phyloP scores from a whole-genome alignment of 2,888 invertebrate genomes.

The Craniophora ligustri region DNA sequence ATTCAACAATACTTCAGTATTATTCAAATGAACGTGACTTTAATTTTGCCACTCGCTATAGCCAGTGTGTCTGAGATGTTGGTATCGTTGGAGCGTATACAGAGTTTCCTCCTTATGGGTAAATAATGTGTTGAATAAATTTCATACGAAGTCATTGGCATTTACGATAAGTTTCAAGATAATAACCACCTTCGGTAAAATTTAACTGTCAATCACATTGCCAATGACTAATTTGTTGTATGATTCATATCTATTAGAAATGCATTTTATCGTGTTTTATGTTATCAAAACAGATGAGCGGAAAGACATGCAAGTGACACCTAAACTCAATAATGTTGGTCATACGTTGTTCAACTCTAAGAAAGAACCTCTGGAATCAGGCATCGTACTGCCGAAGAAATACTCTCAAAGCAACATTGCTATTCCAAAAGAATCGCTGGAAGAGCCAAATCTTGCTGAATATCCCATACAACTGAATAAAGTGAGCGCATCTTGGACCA shows the following conservation, averaged over 20 bases:
- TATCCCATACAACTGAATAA: conserved; percentile 70
- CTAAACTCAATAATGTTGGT: conserved; percentile 51
- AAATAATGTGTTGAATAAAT: conserved; percentile 46
- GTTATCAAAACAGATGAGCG: conserved; percentile 69
- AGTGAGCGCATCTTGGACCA: conserved; percentile 78
- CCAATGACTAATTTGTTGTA: not conserved
- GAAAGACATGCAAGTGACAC: conserved; percentile 61
- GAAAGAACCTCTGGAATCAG: conserved; percentile 38
- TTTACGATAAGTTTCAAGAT: no score
- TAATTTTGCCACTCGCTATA: conserved; percentile 87
- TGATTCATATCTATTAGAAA: not conserved
- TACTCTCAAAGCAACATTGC: conserved; percentile 56
- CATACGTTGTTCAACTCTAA: conserved; percentile 63
- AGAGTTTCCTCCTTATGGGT: conserved; percentile 87
- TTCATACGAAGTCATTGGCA: no score
- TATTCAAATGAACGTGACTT: conserved; percentile 87
- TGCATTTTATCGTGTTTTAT: not conserved
- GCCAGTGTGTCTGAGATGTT: conserved; percentile 88
- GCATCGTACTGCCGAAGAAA: conserved; percentile 59
- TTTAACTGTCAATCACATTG: no score
- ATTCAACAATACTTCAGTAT: conserved; percentile 89
- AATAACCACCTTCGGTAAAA: conserved; percentile 11
- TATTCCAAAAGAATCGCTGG: conserved; percentile 10
- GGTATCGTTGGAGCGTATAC: conserved; percentile 88
- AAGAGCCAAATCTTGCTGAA: conserved; percentile 49